phyloP scores from a whole-genome alignment of 2,888 invertebrate genomes.

The Nematopogon swammerdamellus region DNA sequence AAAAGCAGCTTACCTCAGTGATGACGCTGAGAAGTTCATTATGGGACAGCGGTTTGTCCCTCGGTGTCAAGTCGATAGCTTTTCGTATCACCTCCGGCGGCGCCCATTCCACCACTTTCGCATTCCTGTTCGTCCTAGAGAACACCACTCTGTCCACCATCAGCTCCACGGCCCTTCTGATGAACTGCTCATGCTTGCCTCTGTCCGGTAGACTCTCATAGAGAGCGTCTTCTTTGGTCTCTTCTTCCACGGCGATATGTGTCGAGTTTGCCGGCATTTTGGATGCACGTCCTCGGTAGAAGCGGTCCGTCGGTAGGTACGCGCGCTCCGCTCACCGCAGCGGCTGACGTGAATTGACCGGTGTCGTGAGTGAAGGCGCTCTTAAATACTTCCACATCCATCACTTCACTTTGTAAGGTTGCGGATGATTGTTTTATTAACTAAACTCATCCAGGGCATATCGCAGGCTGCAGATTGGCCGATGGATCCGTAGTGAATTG shows the following conservation, averaged over 20 bases:
- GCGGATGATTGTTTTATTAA: too few relatives aligned
- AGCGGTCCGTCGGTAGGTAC: constrained; percentile 20
- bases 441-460: too few relatives aligned
- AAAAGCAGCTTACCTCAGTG: constrained; percentile 65
- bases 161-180: constrained; percentile 67
- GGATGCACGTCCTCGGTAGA: neutral
- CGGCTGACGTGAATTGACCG: constrained; percentile 32
- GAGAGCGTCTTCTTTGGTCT: constrained; percentile 22
- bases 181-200: constrained; percentile 67
- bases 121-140: constrained; percentile 65
- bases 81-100: constrained; percentile 68
- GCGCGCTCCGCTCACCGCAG: constrained; percentile 29
- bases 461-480: too few relatives aligned
- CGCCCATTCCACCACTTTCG: constrained; percentile 79
- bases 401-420: constrained; percentile 47
- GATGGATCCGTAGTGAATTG: too few relatives aligned
- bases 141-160: constrained; percentile 74
- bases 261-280: constrained; percentile 49
- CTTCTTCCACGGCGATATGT: constrained; percentile 33
- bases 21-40: constrained; percentile 65
- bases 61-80: constrained; percentile 64
- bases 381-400: constrained; percentile 45
- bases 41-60: constrained; percentile 58
- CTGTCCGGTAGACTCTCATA: constrained; percentile 63
- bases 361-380: constrained; percentile 29